Evolutionary conservation across 2,888 invertebrate species (phyloP), one percentile per base, ranked within the genome.

Genomic region (Cataglyphis rosenhaueri): DNA sequence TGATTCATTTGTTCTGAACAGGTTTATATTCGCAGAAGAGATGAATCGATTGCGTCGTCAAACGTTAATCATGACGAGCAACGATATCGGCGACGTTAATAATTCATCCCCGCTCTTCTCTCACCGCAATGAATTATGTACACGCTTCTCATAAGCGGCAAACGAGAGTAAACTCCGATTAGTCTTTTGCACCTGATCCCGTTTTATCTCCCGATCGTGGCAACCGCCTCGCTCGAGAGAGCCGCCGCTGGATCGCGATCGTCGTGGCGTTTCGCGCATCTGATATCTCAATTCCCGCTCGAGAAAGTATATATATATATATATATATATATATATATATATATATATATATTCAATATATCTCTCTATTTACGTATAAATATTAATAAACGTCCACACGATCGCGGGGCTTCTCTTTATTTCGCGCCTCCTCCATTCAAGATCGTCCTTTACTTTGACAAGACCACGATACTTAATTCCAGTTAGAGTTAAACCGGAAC

Each of bases 401-500:
- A 84, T 66, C 65, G 44, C 48, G 74, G 25, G 41, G 4, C n/a
- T 52, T 2, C 52, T 48, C 38, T 25, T 41, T 52, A 44, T 44
- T 15, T 44, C 44, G 29, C 57, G 82, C 52, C 57, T 85, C 78
- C 55, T 66, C 71, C 64, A 76, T 82, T 83, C 59, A 82, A 66
- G 87, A 89, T 86, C 84, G 85, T 82, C 66, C 88, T 83, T 85
- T 84, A 57, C 71, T n/a, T n/a, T 0, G 81, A 35, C 35, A 35
- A 35, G 82, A 74, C 84, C 83, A 79, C 85, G 64, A 66, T 64
- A n/a, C 0, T 52, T 52, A 52, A 52, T 8, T 52, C 79, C 65
- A 62, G 52, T 64, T 68, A 55, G 25, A 57, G 81, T 82, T 87
- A 83, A 74, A 55, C 74, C 78, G 75, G 74, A 9, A 12, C 12